Conservation (phyloP, 1,140 invertebrate genomes). For the Anagrus nilaparvatae region DNA sequence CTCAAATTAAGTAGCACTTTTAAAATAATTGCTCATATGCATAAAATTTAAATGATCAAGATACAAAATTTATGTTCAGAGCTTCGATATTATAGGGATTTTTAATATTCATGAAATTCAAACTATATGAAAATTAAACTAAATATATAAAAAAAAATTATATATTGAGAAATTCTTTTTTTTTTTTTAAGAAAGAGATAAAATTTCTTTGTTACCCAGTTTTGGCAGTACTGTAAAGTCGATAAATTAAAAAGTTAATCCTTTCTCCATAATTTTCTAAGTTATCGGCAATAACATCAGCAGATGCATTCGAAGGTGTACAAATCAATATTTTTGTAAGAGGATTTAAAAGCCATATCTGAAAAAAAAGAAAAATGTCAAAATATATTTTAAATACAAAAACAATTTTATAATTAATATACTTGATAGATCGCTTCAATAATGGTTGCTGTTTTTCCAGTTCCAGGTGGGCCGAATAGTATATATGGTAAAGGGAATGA, state of each 20-base stretch:
- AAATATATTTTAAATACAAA: too few relatives aligned
- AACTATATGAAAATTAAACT: too few relatives aligned
- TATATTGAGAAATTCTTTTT: constrained; percentile 23
- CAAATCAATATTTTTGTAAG: constrained; percentile 51
- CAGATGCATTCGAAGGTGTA: constrained; percentile 67
- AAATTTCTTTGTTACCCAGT: constrained; percentile 30
- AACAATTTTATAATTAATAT: too few relatives aligned
- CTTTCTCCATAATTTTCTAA: background rate
- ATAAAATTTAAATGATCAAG: constrained; percentile 14
- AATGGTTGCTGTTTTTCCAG: constrained; percentile 68
- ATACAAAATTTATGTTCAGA: constrained; percentile 27
- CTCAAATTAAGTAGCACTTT: too few relatives aligned
- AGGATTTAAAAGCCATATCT: constrained; percentile 36
- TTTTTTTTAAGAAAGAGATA: constrained; percentile 32
- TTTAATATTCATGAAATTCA: too few relatives aligned
- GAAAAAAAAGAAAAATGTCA: too few relatives aligned
- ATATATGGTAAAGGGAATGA: constrained; percentile 59
- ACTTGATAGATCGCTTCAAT: constrained; percentile 58
- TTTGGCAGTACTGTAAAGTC: constrained; percentile 35
- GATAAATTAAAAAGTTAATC: constrained; percentile 29
- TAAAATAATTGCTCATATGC: too few relatives aligned
- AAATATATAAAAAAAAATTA: constrained; percentile 25
- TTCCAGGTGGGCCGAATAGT: constrained; percentile 70
- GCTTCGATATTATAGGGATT: too few relatives aligned
- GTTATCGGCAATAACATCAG: constrained; percentile 49